phyloP scores from a whole-genome alignment of 2,888 invertebrate genomes.

The Limnephilus rhombicus region DNA sequence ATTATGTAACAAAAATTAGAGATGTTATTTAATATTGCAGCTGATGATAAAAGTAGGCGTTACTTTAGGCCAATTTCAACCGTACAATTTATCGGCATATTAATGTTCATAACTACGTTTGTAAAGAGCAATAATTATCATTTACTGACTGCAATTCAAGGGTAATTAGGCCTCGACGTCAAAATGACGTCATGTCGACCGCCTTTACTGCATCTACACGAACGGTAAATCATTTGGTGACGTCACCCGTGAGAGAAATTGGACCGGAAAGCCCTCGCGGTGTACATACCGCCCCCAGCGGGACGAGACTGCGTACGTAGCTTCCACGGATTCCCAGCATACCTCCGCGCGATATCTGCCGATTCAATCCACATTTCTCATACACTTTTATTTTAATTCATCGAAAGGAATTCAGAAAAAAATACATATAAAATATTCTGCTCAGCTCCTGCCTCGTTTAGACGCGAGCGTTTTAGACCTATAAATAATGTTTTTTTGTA shows the following conservation, averaged over 20 bases:
- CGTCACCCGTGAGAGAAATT: slow-evolving; percentile 20
- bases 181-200: slow-evolving; percentile 24
- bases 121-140: neutral
- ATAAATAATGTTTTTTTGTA: neutral
- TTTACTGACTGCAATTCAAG: neutral
- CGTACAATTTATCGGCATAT: neutral
- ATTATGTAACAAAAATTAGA: neutral
- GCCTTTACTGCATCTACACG: neutral
- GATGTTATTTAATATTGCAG: neutral
- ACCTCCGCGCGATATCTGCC: neutral
- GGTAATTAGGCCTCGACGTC: neutral
- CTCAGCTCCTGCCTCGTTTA: neutral
- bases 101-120: neutral
- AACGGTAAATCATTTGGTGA: neutral
- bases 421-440: neutral
- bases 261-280: slow-evolving; percentile 4
- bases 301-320: neutral
- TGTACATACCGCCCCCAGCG: slow-evolving; percentile 28
- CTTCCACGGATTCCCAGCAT: slow-evolving; percentile 24
- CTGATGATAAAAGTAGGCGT: neutral
- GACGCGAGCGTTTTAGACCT: neutral
- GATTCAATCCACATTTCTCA: neutral
- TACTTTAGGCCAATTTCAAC: neutral
- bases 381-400: neutral
- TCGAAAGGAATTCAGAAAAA: neutral